Base-by-base conservation (phyloP, 37 sponge, comb jelly and placozoan genomes). In the Oopsacas minuta region DNA sequence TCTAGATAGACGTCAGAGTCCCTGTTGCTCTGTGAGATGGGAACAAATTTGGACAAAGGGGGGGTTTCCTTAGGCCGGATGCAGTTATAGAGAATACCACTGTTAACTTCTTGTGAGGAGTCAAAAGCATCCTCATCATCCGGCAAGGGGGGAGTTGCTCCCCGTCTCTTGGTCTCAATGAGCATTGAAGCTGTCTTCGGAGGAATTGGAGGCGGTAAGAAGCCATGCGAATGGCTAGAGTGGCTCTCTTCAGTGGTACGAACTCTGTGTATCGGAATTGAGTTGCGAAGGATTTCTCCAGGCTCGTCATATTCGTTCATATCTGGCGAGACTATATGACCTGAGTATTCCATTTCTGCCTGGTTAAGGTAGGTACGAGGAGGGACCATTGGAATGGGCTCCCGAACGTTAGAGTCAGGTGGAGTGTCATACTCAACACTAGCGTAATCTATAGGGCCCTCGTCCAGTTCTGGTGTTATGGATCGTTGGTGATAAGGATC, bases 341-440 rank as follows among this genome's bases (percentile, higher is more conserved):
- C 75, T 61, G 75, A 61, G 75, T 61, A 61, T 61, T 61, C 75
- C 7, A 61, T 34, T n/a, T 61, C 75, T 61, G 20, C 1, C 75
- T 61, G 75, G 75, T 61, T 61, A 34, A 61, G 75, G 22, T 61
- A 61, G 75, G 75, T 61, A 5, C 75, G 75, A n/a, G 75, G 75
- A 3, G 75, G 75, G 7, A 61, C 32, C 1, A 3, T 12, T 25
- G 75, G 75, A 42, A 15, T 15, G 28, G 7, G 75, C 22, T 10
- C 32, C 3, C 75, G 75, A 25, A 3, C 28, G 28, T 3, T 12
- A n/a, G 30, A 61, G 75, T 61, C 30, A n/a, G 75, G 75, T 5
- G 75, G 75, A 5, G 75, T 61, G 30, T 61, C 75, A 61, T 61
- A 61, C 75, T 61, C 75, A n/a, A 61, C 28, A n/a, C 75, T 61